Evolutionary conservation across 2,888 invertebrate genomes (phyloP).

Genomic region (Apodemia zela): DNA sequence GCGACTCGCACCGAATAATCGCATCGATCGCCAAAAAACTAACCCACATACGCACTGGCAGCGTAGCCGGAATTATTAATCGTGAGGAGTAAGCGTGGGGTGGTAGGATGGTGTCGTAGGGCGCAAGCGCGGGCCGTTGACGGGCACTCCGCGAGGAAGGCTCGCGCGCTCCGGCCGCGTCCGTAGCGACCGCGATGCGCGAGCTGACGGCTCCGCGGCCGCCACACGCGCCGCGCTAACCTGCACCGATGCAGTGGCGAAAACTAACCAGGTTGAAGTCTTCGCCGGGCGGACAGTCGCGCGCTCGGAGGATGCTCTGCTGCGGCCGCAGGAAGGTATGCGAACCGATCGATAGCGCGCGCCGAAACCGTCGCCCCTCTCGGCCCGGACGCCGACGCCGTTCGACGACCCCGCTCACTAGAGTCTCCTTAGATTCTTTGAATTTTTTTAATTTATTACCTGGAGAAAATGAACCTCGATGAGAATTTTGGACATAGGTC

Average conservation of each 20-base stretch:
- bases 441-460: not conserved
- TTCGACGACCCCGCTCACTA: slow-evolving; percentile 73
- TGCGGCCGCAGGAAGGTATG: slow-evolving; percentile 96
- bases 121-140: slow-evolving; percentile 63
- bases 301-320: slow-evolving; percentile 95
- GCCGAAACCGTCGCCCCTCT: slow-evolving; percentile 76
- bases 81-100: slow-evolving; percentile 63
- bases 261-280: slow-evolving; percentile 89
- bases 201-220: slow-evolving; percentile 71
- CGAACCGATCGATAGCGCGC: slow-evolving; percentile 75
- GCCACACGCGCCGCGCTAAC: slow-evolving; percentile 81
- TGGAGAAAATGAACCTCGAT: no score
- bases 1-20: slow-evolving; percentile 70
- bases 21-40: slow-evolving; percentile 80
- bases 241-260: slow-evolving; percentile 91
- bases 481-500: no score
- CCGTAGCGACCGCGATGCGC: slow-evolving; percentile 70
- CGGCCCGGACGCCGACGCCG: slow-evolving; percentile 73
- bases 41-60: slow-evolving; percentile 80
- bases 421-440: slow-evolving; percentile 50
- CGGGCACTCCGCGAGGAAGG: slow-evolving; percentile 74
- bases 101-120: slow-evolving; percentile 40
- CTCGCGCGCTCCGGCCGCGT: slow-evolving; percentile 76
- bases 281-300: slow-evolving; percentile 83
- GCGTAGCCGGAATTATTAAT: slow-evolving; percentile 80